Evolutionary conservation across 2,113 vertebrate species (phyloP), one percentile per base, ranked within the genome.

Genomic region (Callipepla californica): DNA sequence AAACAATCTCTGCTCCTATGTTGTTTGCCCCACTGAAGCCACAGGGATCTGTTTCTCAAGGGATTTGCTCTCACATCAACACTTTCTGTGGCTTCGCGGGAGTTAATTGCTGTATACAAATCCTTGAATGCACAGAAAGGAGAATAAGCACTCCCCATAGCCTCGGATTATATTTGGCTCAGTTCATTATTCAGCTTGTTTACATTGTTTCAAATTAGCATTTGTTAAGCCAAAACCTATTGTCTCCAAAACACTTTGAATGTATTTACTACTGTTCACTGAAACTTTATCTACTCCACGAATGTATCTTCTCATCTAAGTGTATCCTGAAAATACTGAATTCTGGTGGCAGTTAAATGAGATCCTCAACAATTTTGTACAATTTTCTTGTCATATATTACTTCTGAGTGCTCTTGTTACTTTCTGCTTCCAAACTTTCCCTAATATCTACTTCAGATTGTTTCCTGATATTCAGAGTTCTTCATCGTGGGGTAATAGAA

Each of bases 151-250:
- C 10, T 94, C 74, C 42, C 38, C 9, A 42, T 55, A 79, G 45
- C 19, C 57, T 93, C 22, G 1, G 19, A 68, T 72, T 92, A 42
- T 80, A 42, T 83, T 80, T 85, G 22, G 25, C 68, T 92, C 23
- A 55, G 45, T 70, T 88, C 34, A 87, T 83, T 83, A 93, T 69
- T n/a, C 38, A 85, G 19, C 28, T 91, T 89, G 77, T 90, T 97
- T 94, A 83, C 61, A 40, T 10, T 55, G 45, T 69, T 89, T 89
- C 44, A 80, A 84, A 91, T 83, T 76, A 89, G 67, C 18, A 48
- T 16, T 83, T 77, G 20, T 11, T 89, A 91, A 79, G 75, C 5
- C 20, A 69, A 94, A 85, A 26, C 28, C 44, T 68, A 32, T 42
- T 90, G 22, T 45, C 10, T 62, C 34, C 18, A 74, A 66, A 55